Evolutionary conservation across 53 echinoderm and acorn worm genomes (phyloP).

Genomic region (Henricia sp.): DNA sequence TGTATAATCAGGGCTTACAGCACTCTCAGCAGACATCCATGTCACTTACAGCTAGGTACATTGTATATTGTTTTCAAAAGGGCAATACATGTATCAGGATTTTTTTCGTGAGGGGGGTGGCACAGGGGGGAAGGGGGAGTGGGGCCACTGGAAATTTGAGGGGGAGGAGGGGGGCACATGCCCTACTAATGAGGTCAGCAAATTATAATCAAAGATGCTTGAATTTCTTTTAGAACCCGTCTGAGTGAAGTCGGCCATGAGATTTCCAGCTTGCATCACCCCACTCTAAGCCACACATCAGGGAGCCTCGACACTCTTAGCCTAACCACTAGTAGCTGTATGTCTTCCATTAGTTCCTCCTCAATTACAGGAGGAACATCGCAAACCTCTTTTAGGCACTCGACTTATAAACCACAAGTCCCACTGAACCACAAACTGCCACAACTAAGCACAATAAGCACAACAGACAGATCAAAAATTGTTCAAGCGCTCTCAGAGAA

Average conservation of each 20-base stretch:
- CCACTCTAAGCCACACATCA: slow-evolving; percentile 49
- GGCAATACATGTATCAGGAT: too few relatives aligned
- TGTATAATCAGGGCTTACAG: too few relatives aligned
- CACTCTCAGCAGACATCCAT: too few relatives aligned
- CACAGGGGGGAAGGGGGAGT: too few relatives aligned
- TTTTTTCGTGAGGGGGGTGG: too few relatives aligned
- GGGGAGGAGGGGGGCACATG: too few relatives aligned
- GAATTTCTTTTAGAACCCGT: slow-evolving; percentile 61
- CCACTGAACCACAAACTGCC: slow-evolving; percentile 65
- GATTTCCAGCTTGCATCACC: slow-evolving; percentile 50
- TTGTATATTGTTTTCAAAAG: too few relatives aligned
- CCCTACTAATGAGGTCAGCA: too few relatives aligned
- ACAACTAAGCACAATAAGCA: slow-evolving; percentile 6
- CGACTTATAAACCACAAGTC: slow-evolving; percentile 14
- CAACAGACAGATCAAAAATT: neutral
- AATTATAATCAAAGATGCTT: too few relatives aligned
- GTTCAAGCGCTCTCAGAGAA: neutral
- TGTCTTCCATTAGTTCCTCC: slow-evolving; percentile 75
- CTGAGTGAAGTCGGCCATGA: slow-evolving; percentile 73
- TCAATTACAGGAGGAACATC: slow-evolving; percentile 42
- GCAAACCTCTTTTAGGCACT: slow-evolving; percentile 11
- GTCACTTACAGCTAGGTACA: too few relatives aligned
- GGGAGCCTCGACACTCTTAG: slow-evolving; percentile 74
- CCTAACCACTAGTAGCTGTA: slow-evolving; percentile 76
- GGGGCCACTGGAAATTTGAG: too few relatives aligned